Percentiles rank a stretch among this genome's conserved stretches.
These are phyloP conservation scores for Aythya baeri DNA, from an alignment of 2,113 vertebrate species.

Conservation along the genomic window DNA sequence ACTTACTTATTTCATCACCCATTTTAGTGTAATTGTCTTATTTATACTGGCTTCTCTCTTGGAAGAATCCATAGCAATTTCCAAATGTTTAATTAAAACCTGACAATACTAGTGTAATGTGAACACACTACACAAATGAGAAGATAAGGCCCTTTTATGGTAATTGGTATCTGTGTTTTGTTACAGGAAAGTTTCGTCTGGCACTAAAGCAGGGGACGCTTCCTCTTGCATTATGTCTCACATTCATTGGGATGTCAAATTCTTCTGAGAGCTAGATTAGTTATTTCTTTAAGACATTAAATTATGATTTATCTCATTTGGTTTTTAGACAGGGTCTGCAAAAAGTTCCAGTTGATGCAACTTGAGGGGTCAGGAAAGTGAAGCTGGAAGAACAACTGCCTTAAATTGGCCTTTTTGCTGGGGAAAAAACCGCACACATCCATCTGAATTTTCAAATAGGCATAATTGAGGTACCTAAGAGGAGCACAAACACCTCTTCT, in stretches of 20 bases:
- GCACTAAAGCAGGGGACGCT: not conserved
- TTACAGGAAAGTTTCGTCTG: not conserved
- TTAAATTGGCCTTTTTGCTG: not conserved
- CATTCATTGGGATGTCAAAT: not conserved
- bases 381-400: not conserved
- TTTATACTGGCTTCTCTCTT: slow-evolving; percentile 33
- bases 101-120: not conserved
- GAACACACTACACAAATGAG: not conserved
- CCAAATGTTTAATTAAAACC: slow-evolving; percentile 53
- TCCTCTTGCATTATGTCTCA: not conserved
- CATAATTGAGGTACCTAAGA: not conserved
- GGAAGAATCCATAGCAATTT: slow-evolving; percentile 25
- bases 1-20: slow-evolving; percentile 31
- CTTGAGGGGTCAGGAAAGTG: not conserved
- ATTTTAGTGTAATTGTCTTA: slow-evolving; percentile 43
- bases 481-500: not conserved
- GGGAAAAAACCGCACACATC: not conserved
- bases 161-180: not conserved
- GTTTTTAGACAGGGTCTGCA: not conserved
- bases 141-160: slow-evolving; percentile 12
- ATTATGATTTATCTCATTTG: not conserved
- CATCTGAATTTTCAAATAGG: not conserved
- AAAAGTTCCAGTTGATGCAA: not conserved
- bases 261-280: not conserved
- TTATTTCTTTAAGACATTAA: not conserved